Evolutionary conservation across 1,140 invertebrate species (phyloP).

Genomic region (Drosophila neocordata): DNA sequence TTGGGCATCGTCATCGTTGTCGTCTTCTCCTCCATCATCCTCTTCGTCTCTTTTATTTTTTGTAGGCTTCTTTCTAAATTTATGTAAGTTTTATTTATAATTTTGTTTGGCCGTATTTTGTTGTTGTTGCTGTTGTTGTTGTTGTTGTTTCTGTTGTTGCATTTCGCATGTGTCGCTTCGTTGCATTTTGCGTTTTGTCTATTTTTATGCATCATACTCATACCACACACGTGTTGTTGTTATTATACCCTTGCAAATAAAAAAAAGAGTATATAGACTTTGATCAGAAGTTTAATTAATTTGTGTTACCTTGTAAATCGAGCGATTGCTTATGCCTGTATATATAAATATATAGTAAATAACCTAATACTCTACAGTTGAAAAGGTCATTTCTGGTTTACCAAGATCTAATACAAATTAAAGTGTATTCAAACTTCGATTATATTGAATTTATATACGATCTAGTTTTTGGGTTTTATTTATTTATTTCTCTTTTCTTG

Average conservation of each 20-base stretch:
- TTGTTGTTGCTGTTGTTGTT: constrained; percentile 40
- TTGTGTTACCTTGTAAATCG: too few species aligned
- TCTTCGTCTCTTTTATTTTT: background rate
- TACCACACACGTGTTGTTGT: constrained; percentile 30
- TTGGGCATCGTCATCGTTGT: too few species aligned
- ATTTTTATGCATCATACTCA: constrained; percentile 44
- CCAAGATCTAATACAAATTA: too few species aligned
- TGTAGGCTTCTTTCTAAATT: constrained; percentile 56
- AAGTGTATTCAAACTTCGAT: too few species aligned
- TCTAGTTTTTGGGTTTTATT: constrained; percentile 30
- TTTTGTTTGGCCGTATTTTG: constrained; percentile 59
- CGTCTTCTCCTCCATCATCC: background rate
- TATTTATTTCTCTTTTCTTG: background rate
- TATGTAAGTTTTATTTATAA: constrained; percentile 81
- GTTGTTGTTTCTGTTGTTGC: constrained; percentile 41
- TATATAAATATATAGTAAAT: too few species aligned
- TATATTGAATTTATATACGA: constrained; percentile 29
- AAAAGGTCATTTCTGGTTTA: too few species aligned
- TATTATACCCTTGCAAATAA: background rate
- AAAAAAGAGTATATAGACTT: background rate
- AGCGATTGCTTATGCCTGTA: too few species aligned
- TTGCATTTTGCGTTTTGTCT: constrained; percentile 47
- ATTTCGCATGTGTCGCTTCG: constrained; percentile 51
- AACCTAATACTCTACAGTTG: too few species aligned
- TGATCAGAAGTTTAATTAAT: too few species aligned